Base-by-base conservation (phyloP, 2,797 vertebrate genomes). In the Miichthys miiuy region DNA sequence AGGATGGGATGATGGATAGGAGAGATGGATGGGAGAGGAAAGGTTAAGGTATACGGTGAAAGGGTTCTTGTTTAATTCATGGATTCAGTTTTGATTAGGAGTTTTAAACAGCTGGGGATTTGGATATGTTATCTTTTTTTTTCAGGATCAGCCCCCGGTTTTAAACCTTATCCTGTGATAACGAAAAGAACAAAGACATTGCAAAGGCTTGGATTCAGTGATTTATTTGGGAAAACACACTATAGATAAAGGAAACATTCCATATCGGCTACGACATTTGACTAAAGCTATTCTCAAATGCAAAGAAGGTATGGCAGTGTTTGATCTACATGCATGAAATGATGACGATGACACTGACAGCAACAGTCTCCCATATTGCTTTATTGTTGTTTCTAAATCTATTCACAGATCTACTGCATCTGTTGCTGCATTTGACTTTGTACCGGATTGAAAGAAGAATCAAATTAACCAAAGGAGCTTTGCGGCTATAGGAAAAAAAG, bases 11-110 rank as follows among this genome's bases (percentile, higher is more conserved):
- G 90, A 90, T 86, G 87, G 90, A 88, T 88, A 51, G 79, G 76
- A 79, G 78, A 75, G 55, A 72, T 76, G 70, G 87, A 85, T 63
- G 65, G 75, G 76, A 72, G 80, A 85, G 81, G 74, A 89, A 76
- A 88, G 89, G 89, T 91, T 81, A 85, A 61, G 58, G 81, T 71
- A 74, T 75, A 85, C 75, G 20, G 72, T 82, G 65, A 89, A 82
- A 86, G 68, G 86, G 69, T 81, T 89, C 23, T 63, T 89, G 84
- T 88, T 92, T 90, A 87, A 89, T 91, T 91, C 86, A 89, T 87
- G 80, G 47, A 65, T 88, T 80, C 51, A 41, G 27, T 84, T 90
- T 79, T 85, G 78, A 87, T 88, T 75, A 77, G 74, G 60, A 55
- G 65, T 63, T 87, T 79, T 47, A 74, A 79, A 79, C 75, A 77